Conservation (phyloP, 2,113 vertebrate genomes). For the Zosterops borbonicus region DNA sequence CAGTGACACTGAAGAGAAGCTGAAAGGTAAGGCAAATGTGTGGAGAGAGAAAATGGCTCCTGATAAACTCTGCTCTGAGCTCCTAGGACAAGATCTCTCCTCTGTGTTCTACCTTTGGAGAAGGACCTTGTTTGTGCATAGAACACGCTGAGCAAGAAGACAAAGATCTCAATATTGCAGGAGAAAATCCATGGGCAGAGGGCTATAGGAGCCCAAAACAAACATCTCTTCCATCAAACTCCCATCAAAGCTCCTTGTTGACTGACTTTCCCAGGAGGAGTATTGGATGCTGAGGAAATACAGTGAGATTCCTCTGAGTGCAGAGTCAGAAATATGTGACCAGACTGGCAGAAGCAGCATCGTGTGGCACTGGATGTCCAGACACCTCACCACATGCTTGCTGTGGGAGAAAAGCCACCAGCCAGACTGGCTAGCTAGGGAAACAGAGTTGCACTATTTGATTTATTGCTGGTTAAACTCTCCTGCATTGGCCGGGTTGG, state of each 20-base stretch:
- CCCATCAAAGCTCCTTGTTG: not conserved
- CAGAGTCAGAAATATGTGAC: not conserved
- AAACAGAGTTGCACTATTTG: not conserved
- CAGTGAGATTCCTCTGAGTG: not conserved
- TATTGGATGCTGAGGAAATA: not conserved
- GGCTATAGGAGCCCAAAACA: not conserved
- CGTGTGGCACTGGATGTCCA: not conserved
- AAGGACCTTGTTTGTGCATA: not conserved
- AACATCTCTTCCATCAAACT: not conserved
- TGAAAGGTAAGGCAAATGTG: conserved; percentile 82
- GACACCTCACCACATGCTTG: not conserved
- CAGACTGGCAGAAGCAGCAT: not conserved
- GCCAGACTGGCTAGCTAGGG: not conserved
- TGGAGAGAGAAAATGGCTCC: not conserved
- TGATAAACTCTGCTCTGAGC: not conserved
- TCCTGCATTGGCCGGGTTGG: not conserved
- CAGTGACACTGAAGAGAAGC: conserved; percentile 94
- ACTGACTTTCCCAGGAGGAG: not conserved
- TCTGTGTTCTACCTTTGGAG: not conserved
- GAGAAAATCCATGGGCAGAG: not conserved
- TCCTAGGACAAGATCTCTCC: not conserved
- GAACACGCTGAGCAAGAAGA: not conserved
- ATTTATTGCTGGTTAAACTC: not conserved
- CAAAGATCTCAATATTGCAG: not conserved
- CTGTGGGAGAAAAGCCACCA: not conserved